A percentile compares a stretch with the other conserved stretches of the same genome.
Evolutionary conservation across 2,113 vertebrate species (phyloP).

Genomic region (Cinclus mexicanus): DNA sequence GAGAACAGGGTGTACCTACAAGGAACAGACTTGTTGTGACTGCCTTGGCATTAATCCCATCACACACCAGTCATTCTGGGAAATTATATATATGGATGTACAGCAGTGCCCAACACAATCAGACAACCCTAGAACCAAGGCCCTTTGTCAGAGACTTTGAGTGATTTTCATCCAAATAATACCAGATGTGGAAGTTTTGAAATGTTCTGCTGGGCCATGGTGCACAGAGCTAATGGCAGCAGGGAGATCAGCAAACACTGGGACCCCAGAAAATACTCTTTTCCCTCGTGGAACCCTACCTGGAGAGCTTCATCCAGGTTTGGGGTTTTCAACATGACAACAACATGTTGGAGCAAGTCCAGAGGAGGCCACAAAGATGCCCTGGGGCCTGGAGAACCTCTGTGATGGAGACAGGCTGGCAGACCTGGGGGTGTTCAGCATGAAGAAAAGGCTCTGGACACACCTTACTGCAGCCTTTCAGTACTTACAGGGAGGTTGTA

Average conservation of each 20-base stretch:
- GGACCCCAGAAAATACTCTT: not conserved
- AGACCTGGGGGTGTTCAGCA: not conserved
- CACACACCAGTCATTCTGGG: not conserved
- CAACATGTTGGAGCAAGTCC: not conserved
- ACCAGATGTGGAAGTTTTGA: not conserved
- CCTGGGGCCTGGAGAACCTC: not conserved
- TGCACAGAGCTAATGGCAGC: not conserved
- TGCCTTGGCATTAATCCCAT: not conserved
- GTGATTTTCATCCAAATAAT: not conserved
- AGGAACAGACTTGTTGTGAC: not conserved
- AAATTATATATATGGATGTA: fast-evolving
- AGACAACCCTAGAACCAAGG: not conserved
- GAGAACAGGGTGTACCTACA: not conserved
- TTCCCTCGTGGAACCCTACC: too few relatives aligned
- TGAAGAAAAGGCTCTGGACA: not conserved
- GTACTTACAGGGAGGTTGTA: not conserved
- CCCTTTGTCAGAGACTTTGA: not conserved
- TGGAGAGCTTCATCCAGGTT: not conserved
- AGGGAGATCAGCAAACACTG: not conserved
- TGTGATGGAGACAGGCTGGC: not conserved
- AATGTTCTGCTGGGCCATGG: not conserved
- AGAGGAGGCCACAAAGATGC: not conserved
- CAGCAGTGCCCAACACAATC: not conserved
- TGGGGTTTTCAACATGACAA: not conserved
- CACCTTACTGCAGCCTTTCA: not conserved